Evolutionary conservation across 2,113 vertebrate species (phyloP).

Genomic region (Melierax canorus): DNA sequence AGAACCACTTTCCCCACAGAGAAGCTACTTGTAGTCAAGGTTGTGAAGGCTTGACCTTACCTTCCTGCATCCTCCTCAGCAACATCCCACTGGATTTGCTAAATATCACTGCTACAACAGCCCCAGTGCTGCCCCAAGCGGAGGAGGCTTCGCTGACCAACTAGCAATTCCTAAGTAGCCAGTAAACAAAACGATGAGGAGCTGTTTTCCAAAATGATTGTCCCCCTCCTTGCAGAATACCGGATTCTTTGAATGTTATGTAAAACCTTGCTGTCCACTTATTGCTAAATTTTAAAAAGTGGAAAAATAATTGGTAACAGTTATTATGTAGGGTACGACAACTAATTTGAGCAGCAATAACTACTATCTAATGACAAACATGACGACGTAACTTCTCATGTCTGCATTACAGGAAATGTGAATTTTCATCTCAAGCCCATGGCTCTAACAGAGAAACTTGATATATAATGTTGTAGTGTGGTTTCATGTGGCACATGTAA

Average conservation of each 20-base stretch:
- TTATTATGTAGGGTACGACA: slow-evolving; percentile 16
- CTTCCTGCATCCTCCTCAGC: not conserved
- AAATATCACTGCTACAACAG: slow-evolving; percentile 16
- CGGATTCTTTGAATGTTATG: not conserved
- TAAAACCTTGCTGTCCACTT: slow-evolving; percentile 11
- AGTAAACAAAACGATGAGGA: slow-evolving; percentile 47
- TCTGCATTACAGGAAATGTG: slow-evolving; percentile 42
- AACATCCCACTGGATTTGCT: not conserved
- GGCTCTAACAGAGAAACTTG: slow-evolving; percentile 13
- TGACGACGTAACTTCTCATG: slow-evolving; percentile 24
- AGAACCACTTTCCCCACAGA: slow-evolving; percentile 4
- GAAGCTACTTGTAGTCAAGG: slow-evolving; percentile 4
- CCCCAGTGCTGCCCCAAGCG: not conserved
- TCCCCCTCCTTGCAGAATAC: not conserved
- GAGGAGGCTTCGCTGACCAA: slow-evolving; percentile 30
- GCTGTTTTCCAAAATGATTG: slow-evolving; percentile 24
- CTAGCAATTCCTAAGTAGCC: slow-evolving; percentile 25
- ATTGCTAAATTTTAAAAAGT: slow-evolving; percentile 2
- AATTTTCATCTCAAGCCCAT: slow-evolving; percentile 56
- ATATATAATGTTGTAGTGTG: not conserved
- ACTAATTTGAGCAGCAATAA: slow-evolving; percentile 56
- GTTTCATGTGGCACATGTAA: not conserved
- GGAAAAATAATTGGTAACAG: not conserved
- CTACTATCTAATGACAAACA: slow-evolving; percentile 50
- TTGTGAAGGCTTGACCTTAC: slow-evolving; percentile 23